Percentiles rank a stretch among this genome's conserved stretches.
Evolutionary conservation across 2,797 vertebrate genomes (phyloP).

Genomic region (Sphaeramia orbicularis): DNA sequence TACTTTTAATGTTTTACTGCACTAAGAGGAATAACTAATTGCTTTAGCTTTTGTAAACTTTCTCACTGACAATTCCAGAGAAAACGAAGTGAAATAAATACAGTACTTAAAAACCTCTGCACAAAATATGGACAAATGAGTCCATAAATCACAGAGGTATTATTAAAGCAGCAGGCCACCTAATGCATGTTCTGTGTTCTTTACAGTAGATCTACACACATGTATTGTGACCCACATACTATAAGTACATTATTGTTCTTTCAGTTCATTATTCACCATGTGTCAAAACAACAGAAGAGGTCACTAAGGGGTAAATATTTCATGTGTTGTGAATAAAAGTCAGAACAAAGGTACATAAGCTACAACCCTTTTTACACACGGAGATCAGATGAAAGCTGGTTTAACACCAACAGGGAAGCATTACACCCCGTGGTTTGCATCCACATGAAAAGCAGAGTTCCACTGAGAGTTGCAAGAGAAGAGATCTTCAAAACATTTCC

Average conservation of each 20-base stretch:
- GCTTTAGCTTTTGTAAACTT: background rate
- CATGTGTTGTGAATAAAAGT: constrained; percentile 48
- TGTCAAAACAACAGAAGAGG: constrained; percentile 35
- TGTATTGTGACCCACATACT: background rate
- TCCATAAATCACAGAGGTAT: background rate
- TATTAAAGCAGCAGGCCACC: background rate
- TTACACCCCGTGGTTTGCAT: constrained; percentile 58
- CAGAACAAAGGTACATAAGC: constrained; percentile 44
- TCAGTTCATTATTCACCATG: constrained; percentile 23
- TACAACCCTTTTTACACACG: constrained; percentile 42
- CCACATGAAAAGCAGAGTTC: constrained; percentile 60
- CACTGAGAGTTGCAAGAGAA: constrained; percentile 43
- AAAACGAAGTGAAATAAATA: background rate
- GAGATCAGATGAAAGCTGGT: constrained; percentile 64
- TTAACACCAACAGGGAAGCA: constrained; percentile 56
- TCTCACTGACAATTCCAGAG: background rate
- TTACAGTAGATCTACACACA: constrained; percentile 9
- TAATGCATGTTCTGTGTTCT: constrained; percentile 1
- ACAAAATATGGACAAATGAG: background rate
- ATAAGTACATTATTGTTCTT: constrained; percentile 8
- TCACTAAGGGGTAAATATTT: constrained; percentile 58
- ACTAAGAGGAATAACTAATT: background rate
- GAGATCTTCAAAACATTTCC: constrained; percentile 46
- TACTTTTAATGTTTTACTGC: constrained; percentile 1
- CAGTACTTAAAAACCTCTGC: background rate